Conservation (phyloP, 2,113 vertebrate species). For the Leptosomus discolor region DNA sequence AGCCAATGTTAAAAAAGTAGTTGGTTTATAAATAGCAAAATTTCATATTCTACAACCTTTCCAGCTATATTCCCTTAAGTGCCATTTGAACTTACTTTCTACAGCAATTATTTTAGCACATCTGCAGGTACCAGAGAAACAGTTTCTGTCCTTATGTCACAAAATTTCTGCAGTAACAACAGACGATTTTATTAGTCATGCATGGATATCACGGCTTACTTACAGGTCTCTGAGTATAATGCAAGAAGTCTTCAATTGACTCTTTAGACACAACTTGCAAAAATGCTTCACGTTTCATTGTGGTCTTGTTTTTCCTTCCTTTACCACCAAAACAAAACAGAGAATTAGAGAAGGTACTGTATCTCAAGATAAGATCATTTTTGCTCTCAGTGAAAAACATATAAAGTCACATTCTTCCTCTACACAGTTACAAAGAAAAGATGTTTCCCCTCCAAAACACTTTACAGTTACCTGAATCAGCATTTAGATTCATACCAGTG, state of each 20-base stretch:
- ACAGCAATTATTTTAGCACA: neutral
- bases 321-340: neutral
- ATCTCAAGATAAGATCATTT: neutral
- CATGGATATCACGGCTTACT: conserved; percentile 47
- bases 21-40: neutral
- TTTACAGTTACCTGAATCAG: neutral
- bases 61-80: neutral
- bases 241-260: conserved; percentile 80
- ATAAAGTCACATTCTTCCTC: neutral
- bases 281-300: conserved; percentile 83
- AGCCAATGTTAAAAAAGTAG: neutral
- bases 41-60: neutral
- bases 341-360: neutral
- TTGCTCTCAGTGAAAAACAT: neutral
- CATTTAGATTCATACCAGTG: neutral
- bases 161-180: neutral
- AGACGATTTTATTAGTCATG: neutral
- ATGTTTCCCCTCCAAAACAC: neutral
- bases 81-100: neutral
- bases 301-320: conserved; percentile 2
- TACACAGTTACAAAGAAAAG: neutral
- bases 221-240: conserved; percentile 82
- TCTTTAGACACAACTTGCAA: conserved; percentile 76
- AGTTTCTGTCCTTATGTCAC: neutral
- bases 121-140: neutral